Evolutionary conservation across 2,888 invertebrate genomes (phyloP), one percentile per base, ranked within the genome.

Genomic region (Zhengitettix transpicula): DNA sequence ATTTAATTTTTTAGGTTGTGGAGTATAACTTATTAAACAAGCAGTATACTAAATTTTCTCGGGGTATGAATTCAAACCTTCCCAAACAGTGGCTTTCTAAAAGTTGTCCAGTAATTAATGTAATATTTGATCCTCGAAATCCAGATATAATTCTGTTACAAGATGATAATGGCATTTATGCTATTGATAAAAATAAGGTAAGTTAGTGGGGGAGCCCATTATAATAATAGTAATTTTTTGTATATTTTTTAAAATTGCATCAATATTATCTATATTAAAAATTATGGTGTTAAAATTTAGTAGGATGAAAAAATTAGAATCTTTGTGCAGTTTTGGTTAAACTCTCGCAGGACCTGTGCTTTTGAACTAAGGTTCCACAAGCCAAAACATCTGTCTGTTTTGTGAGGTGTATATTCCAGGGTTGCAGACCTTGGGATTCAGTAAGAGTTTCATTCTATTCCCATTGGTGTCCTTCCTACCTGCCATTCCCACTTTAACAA

Each of bases 1-100:
- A 28, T 28, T 28, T 28, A 7, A 28, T 7, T 5, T 28, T 28
- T 28, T 71, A 88, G 85, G 77, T 92, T 61, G 73, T 87, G 52
- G 91, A 93, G 71, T 92, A 85, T 70, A 81, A 82, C 68, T 69
- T 91, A n/a, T 68, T 70, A 7, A 74, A 77, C 53, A 80, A 78
- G 66, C 77, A 78, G 64, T 85, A 85, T 67, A 60, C 84, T 0
- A 72, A 77, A 57, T 85, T 86, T 77, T 80, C 83, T 12, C 78
- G 78, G 17, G 69, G 74, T 10, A 70, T 81, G 58, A 77, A 78
- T 66, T 72, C 74, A 40, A 70, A 71, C 17, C 73, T 81, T 63
- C 81, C 82, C 0, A 69, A 71, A 1, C 76, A 79, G 63, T 85
- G 84, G 84, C 67, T 75, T 28, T 70, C 75, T 16, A 78, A 83